phyloP scores from a whole-genome alignment of 1,140 invertebrate species.

The Araneus ventricosus region DNA sequence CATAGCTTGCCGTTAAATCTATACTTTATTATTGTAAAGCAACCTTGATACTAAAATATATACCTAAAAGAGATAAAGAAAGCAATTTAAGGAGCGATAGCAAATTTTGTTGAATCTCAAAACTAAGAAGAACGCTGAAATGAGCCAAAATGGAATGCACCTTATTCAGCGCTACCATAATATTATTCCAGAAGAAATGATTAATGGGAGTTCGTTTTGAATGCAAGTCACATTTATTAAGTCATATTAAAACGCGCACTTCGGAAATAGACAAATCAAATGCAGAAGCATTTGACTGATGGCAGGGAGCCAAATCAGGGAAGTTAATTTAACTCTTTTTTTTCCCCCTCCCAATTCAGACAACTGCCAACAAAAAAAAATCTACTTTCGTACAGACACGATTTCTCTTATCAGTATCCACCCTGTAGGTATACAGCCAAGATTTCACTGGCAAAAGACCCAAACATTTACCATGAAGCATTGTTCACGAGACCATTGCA shows the following conservation, averaged over 20 bases:
- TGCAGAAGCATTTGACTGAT: not conserved
- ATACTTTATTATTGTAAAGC: too few species aligned
- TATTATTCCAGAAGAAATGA: not conserved
- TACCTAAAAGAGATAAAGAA: too few species aligned
- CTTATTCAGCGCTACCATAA: too few species aligned
- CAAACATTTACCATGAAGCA: not conserved
- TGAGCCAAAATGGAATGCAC: too few species aligned
- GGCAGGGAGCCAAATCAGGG: conserved; percentile 13
- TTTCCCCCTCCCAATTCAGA: not conserved
- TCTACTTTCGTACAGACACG: not conserved
- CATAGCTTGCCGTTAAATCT: too few species aligned
- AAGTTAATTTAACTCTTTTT: conserved; percentile 39
- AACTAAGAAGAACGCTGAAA: too few species aligned
- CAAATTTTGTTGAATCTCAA: too few species aligned
- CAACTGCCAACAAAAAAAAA: not conserved
- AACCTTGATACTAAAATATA: too few species aligned
- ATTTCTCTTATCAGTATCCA: conserved; percentile 34
- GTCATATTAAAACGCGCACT: conserved; percentile 3
- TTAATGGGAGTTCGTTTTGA: not conserved
- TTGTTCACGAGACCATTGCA: conserved; percentile 26
- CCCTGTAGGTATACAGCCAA: not conserved
- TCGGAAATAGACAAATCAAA: not conserved
- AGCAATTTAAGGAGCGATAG: too few species aligned
- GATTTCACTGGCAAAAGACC: conserved; percentile 22
- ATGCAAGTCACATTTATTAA: conserved; percentile 26